Evolutionary conservation across 2,797 vertebrate species (phyloP).

Genomic region (Labeo calbasu): DNA sequence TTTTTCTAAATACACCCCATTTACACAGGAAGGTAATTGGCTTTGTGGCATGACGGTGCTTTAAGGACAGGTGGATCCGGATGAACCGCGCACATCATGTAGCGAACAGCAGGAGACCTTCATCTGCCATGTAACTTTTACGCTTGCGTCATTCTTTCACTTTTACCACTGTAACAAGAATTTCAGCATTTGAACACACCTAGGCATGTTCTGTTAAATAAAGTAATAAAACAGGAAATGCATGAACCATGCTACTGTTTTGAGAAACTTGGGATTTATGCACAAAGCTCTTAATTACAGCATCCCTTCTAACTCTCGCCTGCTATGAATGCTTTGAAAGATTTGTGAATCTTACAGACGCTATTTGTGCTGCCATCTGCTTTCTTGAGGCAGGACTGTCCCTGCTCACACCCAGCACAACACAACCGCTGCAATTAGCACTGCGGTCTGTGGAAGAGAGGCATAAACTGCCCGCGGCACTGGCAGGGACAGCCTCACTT

Average conservation of each 20-base stretch:
- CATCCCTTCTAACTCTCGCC: background rate
- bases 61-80: background rate
- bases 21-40: background rate
- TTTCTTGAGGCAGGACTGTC: slow-evolving; percentile 22
- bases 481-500: slow-evolving; percentile 10
- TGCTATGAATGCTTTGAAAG: background rate
- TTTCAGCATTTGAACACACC: background rate
- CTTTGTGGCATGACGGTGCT: background rate
- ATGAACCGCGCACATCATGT: background rate
- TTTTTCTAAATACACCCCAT: background rate
- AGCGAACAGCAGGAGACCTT: background rate
- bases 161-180: background rate
- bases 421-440: slow-evolving; percentile 34
- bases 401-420: slow-evolving; percentile 10
- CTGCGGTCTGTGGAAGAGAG: background rate
- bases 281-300: background rate
- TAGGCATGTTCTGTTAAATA: background rate
- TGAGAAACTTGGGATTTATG: background rate
- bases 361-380: slow-evolving; percentile 15
- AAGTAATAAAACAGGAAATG: background rate
- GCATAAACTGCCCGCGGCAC: slow-evolving; percentile 9
- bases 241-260: background rate
- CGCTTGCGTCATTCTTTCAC: background rate
- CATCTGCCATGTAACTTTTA: background rate
- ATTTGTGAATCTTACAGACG: background rate